These are phyloP conservation scores for Aplochiton taeniatus DNA, from an alignment of 2,797 vertebrate genomes.

Conservation along the genomic window DNA sequence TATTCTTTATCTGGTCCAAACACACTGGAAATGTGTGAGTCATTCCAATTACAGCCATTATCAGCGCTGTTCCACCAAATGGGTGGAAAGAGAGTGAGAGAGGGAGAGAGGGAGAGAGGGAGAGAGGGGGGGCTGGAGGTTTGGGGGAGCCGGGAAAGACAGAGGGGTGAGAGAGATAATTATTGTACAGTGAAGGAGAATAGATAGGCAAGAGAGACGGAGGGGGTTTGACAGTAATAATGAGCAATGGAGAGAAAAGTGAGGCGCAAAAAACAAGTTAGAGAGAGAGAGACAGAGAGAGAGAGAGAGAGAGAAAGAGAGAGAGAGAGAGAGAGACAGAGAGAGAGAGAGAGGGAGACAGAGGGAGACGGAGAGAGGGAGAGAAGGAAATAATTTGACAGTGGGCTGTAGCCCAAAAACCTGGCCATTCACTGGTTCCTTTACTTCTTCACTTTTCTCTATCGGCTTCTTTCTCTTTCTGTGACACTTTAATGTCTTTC, in stretches of 20 bases:
- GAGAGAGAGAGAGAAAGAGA: not conserved
- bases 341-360: not conserved
- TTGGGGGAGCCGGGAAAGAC: not conserved
- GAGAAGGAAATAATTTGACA: too few relatives aligned
- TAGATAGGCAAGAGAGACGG: too few relatives aligned
- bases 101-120: slow-evolving; percentile 1
- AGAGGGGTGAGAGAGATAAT: too few relatives aligned
- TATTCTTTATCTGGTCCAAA: slow-evolving; percentile 82
- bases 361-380: too few relatives aligned
- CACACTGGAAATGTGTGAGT: slow-evolving; percentile 79
- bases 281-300: slow-evolving; percentile 1
- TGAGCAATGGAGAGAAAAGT: slow-evolving; percentile 38
- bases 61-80: slow-evolving; percentile 70
- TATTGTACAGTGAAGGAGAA: too few relatives aligned
- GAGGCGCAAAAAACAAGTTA: not conserved
- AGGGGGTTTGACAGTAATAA: too few relatives aligned
- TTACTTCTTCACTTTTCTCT: too few relatives aligned
- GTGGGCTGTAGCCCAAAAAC: too few relatives aligned
- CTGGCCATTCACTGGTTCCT: too few relatives aligned
- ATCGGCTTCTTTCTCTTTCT: too few relatives aligned
- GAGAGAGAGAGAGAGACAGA: slow-evolving; percentile 9
- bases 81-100: slow-evolving; percentile 26
- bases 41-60: slow-evolving; percentile 82
- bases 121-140: not conserved
- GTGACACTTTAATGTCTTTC: too few relatives aligned